Base-by-base conservation (phyloP, 2,113 vertebrate genomes). In the Gallinago undulata region DNA sequence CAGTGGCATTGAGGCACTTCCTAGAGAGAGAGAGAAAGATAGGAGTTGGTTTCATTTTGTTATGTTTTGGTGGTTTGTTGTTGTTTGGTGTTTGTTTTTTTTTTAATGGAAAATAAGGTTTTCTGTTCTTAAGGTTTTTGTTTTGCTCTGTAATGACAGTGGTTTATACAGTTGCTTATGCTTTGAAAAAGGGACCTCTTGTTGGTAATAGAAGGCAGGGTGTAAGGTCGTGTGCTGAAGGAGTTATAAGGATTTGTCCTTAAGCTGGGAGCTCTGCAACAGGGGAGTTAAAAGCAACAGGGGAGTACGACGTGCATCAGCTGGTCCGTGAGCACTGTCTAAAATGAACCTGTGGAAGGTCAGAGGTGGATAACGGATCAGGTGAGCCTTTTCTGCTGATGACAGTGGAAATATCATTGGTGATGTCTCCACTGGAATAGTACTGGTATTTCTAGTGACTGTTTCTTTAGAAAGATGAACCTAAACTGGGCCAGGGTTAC, bases 21-120 rank as follows among this genome's bases (percentile, higher is more conserved):
- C 7, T 7, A 68, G 23, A 31, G 37, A 84, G 21, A 28, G 39
- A 33, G 45, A 47, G 19, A 50, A 47, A 72, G 7, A n/a, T 15
- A 19, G 0, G 3, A 6, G 8, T 33, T 55, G 7, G 0, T 47
- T 50, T 23, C 0, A 3, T 7, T 21, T 9, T n/a, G 6, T 28
- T 11, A 8, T 30, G 30, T 7, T 16, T 47, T 18, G 28, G 9
- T 55, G 9, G 28, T 30, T 43, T 53, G 21, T 15, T 17, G 19
- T 47, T 47, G 6, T 15, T 41, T 45, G 14, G 43, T 43, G 41
- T 45, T 43, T 43, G 13, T 33, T 17, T 23, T 55, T 51, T 62
- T 14, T 18, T 5, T 5, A 30, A 14, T 30, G 6, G 37, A 8
- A 53, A 47, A 31, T n/a, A 74, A 47, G 10, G n/a, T 28, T 4